Base-by-base conservation (phyloP, 2,888 invertebrate species). In the Mythimna ferrago region DNA sequence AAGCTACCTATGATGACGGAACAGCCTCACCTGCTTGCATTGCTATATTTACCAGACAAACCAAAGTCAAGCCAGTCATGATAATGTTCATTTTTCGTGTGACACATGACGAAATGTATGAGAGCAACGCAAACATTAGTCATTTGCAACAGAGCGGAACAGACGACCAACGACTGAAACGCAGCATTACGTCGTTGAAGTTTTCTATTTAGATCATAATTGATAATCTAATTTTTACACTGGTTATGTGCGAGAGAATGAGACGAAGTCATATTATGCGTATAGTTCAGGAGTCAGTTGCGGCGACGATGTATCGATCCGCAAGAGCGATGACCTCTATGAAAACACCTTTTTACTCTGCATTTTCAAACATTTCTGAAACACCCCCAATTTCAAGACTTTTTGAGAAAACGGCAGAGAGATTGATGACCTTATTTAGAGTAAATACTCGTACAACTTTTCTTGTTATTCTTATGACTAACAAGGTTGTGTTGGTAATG, bases 301-400 rank as follows among this genome's bases (percentile, higher is more conserved):
- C 84, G 83, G 77, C 82, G 77, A 76, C 81, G 69, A 78, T 76
- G 71, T 89, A 90, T 90, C 82, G 90, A 90, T 90, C 84, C 81
- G 78, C 72, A 82, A 81, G 86, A 83, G 83, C 89, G 83, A 86
- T 84, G 88, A 89, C 89, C 89, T 89, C 81, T 84, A 72, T 65
- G 56, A 69, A 80, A 73, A 71, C 79, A 65, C 21, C 35, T 65
- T 38, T 71, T 72, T 57, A 58, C 67, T 74, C 66, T 58, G 66
- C 62, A 64, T 65, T 76, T 72, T 64, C 63, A 48, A 72, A 56
- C 54, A 61, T 44, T 66, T 10, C 61, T 63, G 44, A 21, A 35
- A 64, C 16, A 16, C 44, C 10, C 62, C 19, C 1, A 21, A 26
- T 32, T 63, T 35, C 4, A 71, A 38, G 14, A 54, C 51, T 41